phyloP scores from a whole-genome alignment of 1,140 invertebrate genomes.

The Homarus americanus region DNA sequence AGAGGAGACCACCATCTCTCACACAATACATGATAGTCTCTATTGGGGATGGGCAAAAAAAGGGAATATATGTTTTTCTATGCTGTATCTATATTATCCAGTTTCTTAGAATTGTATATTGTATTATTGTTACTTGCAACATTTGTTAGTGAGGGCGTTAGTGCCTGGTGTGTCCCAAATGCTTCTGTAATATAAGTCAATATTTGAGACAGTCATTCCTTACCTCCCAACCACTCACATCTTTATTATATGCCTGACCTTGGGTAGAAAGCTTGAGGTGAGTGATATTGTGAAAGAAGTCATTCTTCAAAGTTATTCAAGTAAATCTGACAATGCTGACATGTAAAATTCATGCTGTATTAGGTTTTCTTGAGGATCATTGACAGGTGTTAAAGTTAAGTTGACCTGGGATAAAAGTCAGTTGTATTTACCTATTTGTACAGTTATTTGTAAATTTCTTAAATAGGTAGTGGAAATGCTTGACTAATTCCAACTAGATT shows the following conservation, averaged over 20 bases:
- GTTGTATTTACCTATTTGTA: constrained; percentile 9
- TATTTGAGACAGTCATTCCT: not conserved
- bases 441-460: constrained; percentile 47
- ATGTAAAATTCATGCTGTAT: not conserved
- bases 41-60: not conserved
- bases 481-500: constrained; percentile 12
- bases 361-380: not conserved
- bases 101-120: not conserved
- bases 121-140: not conserved
- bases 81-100: constrained; percentile 6
- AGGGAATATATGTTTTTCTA: not conserved
- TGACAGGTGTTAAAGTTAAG: constrained; percentile 13
- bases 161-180: not conserved
- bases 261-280: not conserved
- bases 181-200: not conserved
- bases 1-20: constrained; percentile 20
- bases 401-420: constrained; percentile 13
- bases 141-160: constrained; percentile 9
- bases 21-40: constrained; percentile 49
- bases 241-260: not conserved
- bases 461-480: constrained; percentile 16
- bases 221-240: not conserved
- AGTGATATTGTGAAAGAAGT: not conserved
- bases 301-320: not conserved
- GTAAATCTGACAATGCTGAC: not conserved